phyloP scores from a whole-genome alignment of 23 tunicate genomes.

The Trididemnum miniatum region DNA sequence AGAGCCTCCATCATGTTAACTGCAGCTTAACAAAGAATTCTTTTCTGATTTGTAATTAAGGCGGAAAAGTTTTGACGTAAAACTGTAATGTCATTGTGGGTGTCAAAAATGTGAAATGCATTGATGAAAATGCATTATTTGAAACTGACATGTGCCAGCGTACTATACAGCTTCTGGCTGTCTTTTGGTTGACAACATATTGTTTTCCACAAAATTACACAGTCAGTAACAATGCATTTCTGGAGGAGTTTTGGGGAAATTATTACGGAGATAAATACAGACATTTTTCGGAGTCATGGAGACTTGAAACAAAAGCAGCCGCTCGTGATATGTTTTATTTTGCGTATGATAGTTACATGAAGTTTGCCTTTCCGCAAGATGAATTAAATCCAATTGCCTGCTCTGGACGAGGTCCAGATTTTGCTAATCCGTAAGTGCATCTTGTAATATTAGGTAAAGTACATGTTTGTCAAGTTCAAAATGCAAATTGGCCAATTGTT shows the following conservation, averaged over 20 bases:
- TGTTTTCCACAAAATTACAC: not conserved
- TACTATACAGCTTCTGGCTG: conserved; percentile 10
- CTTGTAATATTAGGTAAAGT: not conserved
- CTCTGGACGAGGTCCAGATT: conserved; percentile 90
- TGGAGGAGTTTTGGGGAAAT: conserved; percentile 80
- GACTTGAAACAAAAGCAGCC: conserved; percentile 50
- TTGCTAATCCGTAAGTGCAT: conserved; percentile 78
- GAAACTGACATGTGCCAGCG: not conserved
- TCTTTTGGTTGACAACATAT: conserved; percentile 11
- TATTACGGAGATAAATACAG: conserved; percentile 77
- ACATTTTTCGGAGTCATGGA: conserved; percentile 53
- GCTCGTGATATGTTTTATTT: conserved; percentile 90
- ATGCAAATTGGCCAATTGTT: too few species aligned
- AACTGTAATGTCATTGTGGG: too few species aligned
- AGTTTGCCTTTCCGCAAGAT: conserved; percentile 94
- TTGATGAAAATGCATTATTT: conserved; percentile 2
- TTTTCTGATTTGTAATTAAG: too few species aligned
- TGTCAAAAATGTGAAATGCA: too few species aligned
- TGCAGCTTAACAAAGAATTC: too few species aligned
- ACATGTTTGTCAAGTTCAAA: too few species aligned
- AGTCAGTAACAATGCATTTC: not conserved
- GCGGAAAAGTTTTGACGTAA: too few species aligned
- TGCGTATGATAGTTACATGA: conserved; percentile 97
- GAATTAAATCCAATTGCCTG: conserved; percentile 96
- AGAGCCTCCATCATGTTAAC: too few species aligned